phyloP scores from a whole-genome alignment of 2,113 vertebrate genomes.

The Fukomys damarensis region DNA sequence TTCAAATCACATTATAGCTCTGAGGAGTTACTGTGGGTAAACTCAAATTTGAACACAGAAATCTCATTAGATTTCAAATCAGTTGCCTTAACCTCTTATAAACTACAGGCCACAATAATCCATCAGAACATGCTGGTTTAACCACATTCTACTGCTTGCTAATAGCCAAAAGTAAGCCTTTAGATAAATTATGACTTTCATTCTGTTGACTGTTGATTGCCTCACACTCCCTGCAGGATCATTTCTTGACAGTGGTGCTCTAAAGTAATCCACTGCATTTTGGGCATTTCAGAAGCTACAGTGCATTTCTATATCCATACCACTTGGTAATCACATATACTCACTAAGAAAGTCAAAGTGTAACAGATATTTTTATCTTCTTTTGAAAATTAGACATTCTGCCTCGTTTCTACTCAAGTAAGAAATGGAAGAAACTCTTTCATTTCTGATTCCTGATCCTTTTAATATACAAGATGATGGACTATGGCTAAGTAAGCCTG shows the following conservation, averaged over 20 bases:
- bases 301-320: background rate
- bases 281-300: background rate
- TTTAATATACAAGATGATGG: background rate
- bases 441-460: conserved; percentile 5
- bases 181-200: conserved; percentile 41
- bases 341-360: background rate
- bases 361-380: background rate
- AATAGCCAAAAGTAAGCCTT: background rate
- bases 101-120: conserved; percentile 36
- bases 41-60: conserved; percentile 42
- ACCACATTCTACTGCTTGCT: background rate
- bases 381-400: conserved; percentile 35
- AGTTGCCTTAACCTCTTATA: conserved; percentile 58
- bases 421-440: too few species aligned
- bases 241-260: background rate
- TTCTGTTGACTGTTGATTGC: conserved; percentile 31
- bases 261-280: background rate
- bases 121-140: background rate
- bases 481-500: background rate
- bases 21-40: background rate
- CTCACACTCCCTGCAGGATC: background rate
- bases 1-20: conserved; percentile 64
- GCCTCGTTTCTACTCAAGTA: background rate
- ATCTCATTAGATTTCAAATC: conserved; percentile 62
- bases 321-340: background rate